Evolutionary conservation across 2,113 vertebrate species (phyloP), one percentile per base, ranked within the genome.

Genomic region (Gymnocephalus cernua): DNA sequence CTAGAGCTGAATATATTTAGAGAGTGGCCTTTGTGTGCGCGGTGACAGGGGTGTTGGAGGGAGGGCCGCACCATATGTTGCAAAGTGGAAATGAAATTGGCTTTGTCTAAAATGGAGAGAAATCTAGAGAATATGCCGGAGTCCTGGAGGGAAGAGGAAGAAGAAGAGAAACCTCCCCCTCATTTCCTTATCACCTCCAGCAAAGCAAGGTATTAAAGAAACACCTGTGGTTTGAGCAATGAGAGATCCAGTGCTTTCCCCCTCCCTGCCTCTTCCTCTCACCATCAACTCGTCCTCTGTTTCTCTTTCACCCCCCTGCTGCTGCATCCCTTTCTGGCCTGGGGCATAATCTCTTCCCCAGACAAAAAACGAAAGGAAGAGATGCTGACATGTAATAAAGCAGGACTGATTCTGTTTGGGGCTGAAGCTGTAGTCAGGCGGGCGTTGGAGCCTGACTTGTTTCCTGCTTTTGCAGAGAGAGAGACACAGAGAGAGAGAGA

Each of bases 171-270:
- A 19, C 15, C 71, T 27, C 81, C 79, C 82, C 25, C 81, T 82
- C 76, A 62, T 89, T 88, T 88, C 79, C 83, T 91, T 86, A 84
- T 93, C 85, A 89, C 88, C 82, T 80, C 83, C 81, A 80, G 89
- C 90, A 93, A 93, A 93, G 86, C 71, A 75, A 81, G 89, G 88
- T 90, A 93, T 95, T 94, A 93, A 94, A 95, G 89, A 87, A 93
- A 91, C 93, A 95, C 94, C 94, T 94, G 94, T 94, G 94, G 93
- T 95, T 93, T 93, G 88, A 93, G 89, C 87, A 83, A 90, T 88
- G 86, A 92, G 74, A 85, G 80, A 92, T 88, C 86, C 74, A 90
- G 79, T 85, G 85, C 80, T 84, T 23, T 35, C 61, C 77, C 63
- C 67, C 58, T 41, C 50, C 61, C 66, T 48, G 66, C 63, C 56